Conservation (phyloP, 2,113 vertebrate genomes). For the Phylloscopus trochilus region DNA sequence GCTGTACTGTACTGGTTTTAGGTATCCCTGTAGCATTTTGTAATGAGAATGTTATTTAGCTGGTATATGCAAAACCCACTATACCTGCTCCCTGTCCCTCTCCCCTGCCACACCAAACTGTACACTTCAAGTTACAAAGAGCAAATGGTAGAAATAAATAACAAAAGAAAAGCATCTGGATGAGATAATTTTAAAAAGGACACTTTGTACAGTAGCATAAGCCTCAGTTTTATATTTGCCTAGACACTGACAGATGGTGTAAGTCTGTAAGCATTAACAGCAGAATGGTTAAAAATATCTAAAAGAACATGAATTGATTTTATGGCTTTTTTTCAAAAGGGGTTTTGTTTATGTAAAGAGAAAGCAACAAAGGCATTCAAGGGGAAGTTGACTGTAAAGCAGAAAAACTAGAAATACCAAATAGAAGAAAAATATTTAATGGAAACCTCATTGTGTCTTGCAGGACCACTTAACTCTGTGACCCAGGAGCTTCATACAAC, state of each 20-base stretch:
- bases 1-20: background rate
- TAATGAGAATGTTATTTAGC: background rate
- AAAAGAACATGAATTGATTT: background rate
- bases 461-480: background rate
- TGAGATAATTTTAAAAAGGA: slow-evolving; percentile 11
- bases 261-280: slow-evolving; percentile 31
- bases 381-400: background rate
- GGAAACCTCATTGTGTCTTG: background rate
- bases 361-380: slow-evolving; percentile 3
- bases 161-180: background rate
- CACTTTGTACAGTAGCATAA: slow-evolving; percentile 8
- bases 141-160: background rate
- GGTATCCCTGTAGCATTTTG: background rate
- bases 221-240: slow-evolving; percentile 8
- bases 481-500: background rate
- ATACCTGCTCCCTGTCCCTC: background rate
- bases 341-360: slow-evolving; percentile 6
- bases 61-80: background rate
- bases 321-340: background rate
- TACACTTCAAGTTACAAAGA: background rate
- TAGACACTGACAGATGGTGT: slow-evolving; percentile 46
- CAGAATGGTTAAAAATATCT: slow-evolving; percentile 39
- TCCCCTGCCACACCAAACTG: background rate
- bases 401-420: background rate
- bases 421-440: background rate